Evolutionary conservation across 2,113 vertebrate species (phyloP).

Genomic region (Pleuronectes platessa): DNA sequence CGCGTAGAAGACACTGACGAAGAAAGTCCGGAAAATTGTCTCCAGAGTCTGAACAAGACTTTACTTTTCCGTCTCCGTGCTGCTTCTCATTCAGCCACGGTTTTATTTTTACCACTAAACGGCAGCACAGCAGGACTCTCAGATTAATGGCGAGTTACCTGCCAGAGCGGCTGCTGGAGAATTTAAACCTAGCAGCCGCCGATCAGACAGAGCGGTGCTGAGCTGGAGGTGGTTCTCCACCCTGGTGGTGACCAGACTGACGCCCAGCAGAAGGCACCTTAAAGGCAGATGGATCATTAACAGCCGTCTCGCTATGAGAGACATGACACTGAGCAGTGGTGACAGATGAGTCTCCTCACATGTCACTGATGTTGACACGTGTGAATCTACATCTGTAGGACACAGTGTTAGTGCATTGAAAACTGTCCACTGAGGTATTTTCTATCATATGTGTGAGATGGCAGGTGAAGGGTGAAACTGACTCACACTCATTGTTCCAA

Average conservation of each 20-base stretch:
- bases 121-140: background rate
- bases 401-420: background rate
- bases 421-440: background rate
- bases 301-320: slow-evolving; percentile 23
- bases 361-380: slow-evolving; percentile 15
- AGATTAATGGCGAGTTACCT: slow-evolving; percentile 12
- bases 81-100: too few species aligned
- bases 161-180: background rate
- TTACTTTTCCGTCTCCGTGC: too few species aligned
- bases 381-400: background rate
- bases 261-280: slow-evolving; percentile 15
- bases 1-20: too few species aligned
- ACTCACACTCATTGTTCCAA: too few species aligned
- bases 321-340: background rate
- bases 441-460: too few species aligned
- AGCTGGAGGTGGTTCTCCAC: slow-evolving; percentile 29
- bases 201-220: background rate
- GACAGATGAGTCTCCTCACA: slow-evolving; percentile 2
- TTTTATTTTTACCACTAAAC: background rate
- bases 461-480: too few species aligned
- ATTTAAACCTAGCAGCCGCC: background rate
- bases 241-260: background rate
- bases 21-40: too few species aligned
- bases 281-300: slow-evolving; percentile 19
- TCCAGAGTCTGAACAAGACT: too few species aligned